Evolutionary conservation across 1,140 invertebrate species (phyloP).

Genomic region (Choristoneura fumiferana): DNA sequence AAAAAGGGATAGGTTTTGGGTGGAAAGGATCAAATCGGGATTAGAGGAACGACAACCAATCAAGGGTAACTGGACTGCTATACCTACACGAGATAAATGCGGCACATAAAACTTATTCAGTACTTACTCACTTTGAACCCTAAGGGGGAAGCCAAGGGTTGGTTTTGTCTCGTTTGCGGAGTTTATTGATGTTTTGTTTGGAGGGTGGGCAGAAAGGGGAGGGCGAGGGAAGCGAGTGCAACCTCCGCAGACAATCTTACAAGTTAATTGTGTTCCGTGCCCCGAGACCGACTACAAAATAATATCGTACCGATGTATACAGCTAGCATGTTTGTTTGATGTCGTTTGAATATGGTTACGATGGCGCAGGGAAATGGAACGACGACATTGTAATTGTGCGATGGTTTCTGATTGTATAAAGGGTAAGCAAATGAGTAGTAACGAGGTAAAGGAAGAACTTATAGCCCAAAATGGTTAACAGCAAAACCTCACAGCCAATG

Average conservation of each 20-base stretch:
- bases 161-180: conserved; percentile 23
- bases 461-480: no score
- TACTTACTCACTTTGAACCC: conserved; percentile 31
- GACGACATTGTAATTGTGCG: no score
- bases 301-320: conserved; percentile 52
- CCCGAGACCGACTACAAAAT: conserved; percentile 70
- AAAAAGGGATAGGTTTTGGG: conserved; percentile 72
- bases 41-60: conserved; percentile 80
- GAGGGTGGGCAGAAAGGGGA: conserved; percentile 66
- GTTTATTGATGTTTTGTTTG: conserved; percentile 78
- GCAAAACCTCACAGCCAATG: no score
- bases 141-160: conserved; percentile 33
- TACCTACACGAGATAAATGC: conserved; percentile 78
- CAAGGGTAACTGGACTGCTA: conserved; percentile 79
- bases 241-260: conserved; percentile 77
- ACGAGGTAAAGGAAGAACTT: no score
- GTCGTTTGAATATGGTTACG: neutral
- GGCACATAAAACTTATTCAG: conserved; percentile 70
- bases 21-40: conserved; percentile 78
- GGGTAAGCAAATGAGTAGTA: no score
- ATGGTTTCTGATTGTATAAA: no score
- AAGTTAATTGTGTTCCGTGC: conserved; percentile 78
- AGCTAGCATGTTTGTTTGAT: conserved; percentile 5
- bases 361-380: neutral
- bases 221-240: conserved; percentile 68